These are phyloP conservation scores for Pyrocephalus nanus DNA, from an alignment of 2,797 vertebrate genomes.

Conservation along the genomic window DNA sequence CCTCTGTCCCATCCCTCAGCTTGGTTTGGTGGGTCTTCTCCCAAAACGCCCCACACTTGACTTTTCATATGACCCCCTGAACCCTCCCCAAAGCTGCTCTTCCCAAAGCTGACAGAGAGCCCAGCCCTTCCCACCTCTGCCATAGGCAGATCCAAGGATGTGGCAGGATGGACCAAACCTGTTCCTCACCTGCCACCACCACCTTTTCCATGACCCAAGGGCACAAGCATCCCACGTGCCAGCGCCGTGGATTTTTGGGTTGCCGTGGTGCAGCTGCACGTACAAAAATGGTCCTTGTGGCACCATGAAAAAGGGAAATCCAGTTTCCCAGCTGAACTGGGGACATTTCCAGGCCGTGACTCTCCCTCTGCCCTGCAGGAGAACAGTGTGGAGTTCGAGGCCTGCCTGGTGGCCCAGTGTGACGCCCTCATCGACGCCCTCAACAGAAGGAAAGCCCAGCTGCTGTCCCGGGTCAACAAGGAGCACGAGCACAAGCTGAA, in stretches of 20 bases:
- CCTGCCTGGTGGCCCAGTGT: slow-evolving; percentile 96
- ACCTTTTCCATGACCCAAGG: not conserved
- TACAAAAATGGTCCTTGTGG: accelerated
- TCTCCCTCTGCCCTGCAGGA: slow-evolving; percentile 78
- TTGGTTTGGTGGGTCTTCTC: not conserved
- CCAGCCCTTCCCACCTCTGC: not conserved
- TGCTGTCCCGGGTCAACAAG: slow-evolving; percentile 93
- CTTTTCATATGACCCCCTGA: not conserved
- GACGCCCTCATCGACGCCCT: slow-evolving; percentile 96
- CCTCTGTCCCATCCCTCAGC: not conserved
- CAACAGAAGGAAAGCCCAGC: slow-evolving; percentile 94
- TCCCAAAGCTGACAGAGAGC: not conserved
- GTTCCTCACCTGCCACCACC: not conserved
- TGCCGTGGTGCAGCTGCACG: not conserved
- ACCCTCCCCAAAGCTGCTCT: not conserved
- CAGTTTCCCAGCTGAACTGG: not conserved
- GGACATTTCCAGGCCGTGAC: accelerated
- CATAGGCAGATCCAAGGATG: not conserved
- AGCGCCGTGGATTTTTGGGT: accelerated
- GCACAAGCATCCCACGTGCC: accelerated
- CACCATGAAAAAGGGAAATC: not conserved
- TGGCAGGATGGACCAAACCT: not conserved
- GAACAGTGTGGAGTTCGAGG: slow-evolving; percentile 97
- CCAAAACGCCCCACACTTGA: not conserved
- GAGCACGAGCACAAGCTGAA: slow-evolving; percentile 98